Conservation (phyloP, 2,113 vertebrate species). For the Cariama cristata region DNA sequence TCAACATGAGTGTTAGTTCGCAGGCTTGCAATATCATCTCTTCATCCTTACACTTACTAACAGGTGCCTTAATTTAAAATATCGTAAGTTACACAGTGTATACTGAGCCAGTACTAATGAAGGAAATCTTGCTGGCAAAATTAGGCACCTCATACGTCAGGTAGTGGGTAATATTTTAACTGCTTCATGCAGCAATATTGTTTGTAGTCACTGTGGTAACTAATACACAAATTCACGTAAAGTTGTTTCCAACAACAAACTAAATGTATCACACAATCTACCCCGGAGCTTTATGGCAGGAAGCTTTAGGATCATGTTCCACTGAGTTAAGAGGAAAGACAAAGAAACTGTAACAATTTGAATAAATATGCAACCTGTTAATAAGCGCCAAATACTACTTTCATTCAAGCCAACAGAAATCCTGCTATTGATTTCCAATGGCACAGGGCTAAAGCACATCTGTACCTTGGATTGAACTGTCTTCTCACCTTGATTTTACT, state of each 20-base stretch:
- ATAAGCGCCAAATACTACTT: not conserved
- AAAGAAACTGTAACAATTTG: not conserved
- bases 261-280: slow-evolving; percentile 23
- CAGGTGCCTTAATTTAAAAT: slow-evolving; percentile 52
- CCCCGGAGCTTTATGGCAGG: slow-evolving; percentile 6
- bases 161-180: not conserved
- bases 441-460: not conserved
- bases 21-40: slow-evolving; percentile 22
- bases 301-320: not conserved
- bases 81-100: not conserved
- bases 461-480: not conserved
- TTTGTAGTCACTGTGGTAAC: slow-evolving; percentile 29
- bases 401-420: not conserved
- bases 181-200: not conserved
- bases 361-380: slow-evolving; percentile 8
- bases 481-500: slow-evolving; percentile 8
- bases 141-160: not conserved
- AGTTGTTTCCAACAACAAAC: slow-evolving; percentile 54
- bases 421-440: not conserved
- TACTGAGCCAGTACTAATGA: slow-evolving; percentile 25
- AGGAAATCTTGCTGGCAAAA: slow-evolving; percentile 37
- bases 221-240: not conserved
- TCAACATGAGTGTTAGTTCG: slow-evolving; percentile 23
- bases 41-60: slow-evolving; percentile 43
- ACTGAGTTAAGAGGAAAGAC: not conserved